Base-by-base conservation (phyloP, 2,888 invertebrate species). In the Agrotis puta region DNA sequence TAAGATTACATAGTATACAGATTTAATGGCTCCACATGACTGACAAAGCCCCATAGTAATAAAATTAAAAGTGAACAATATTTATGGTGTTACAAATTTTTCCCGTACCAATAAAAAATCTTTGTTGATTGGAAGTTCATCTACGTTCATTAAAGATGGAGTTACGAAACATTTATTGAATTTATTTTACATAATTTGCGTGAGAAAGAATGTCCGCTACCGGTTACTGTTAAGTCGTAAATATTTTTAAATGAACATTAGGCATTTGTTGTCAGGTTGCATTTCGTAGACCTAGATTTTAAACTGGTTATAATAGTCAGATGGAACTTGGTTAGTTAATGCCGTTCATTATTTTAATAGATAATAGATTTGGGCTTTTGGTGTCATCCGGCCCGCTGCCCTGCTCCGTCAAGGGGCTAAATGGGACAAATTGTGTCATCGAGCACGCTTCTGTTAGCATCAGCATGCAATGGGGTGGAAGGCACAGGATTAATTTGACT, bases 1-100 rank as follows among this genome's bases (percentile, higher is more conserved):
- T 80, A 71, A 88, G 84, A 92, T 90, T 91, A 91, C 69, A 83
- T 86, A 88, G 81, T 85, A 78, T 87, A 89, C 87, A 85, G 84
- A 79, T 86, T 86, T 91, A 90, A 92, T 91, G 89, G 88, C 77
- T 76, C 86, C 82, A 74, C 75, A 65, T 88, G 88, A 90, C 88
- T 90, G 92, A 92, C 90, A 88, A 85, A 70, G 64, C 73, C 75
- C 77, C 79, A 82, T 80, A 82, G 83, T 85, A 79, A 88, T 89
- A 88, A 88, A 88, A 88, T 89, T 88, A 87, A 87, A 87, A 86
- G 75, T 81, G 79, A 79, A 85, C 84, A 78, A 78, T 85, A 87
- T 88, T 89, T 88, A 89, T 86, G 84, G 87, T 85, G 85, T 77
- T 88, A 88, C 85, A 84, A 83, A 82, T 84, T 77, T 79, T 70